phyloP scores from a whole-genome alignment of 2,888 invertebrate genomes.

The Tachina grossa region DNA sequence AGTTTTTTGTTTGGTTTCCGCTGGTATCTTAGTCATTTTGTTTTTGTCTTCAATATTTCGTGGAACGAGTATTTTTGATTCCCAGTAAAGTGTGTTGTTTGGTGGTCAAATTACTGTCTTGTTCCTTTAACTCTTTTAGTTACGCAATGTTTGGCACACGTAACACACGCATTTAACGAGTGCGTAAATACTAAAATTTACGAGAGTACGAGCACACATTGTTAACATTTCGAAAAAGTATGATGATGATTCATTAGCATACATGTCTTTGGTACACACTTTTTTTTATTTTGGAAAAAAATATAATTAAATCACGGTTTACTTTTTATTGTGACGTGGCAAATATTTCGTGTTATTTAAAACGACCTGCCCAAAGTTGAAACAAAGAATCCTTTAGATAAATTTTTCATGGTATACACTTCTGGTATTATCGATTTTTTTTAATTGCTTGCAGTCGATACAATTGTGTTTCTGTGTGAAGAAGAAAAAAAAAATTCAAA shows the following conservation, averaged over 20 bases:
- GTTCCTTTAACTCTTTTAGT: slow-evolving; percentile 67
- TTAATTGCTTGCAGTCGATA: background rate
- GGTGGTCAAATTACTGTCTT: slow-evolving; percentile 48
- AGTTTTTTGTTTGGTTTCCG: background rate
- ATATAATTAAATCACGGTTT: background rate
- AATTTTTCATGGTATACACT: background rate
- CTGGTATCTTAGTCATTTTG: background rate
- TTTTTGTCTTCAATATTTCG: background rate
- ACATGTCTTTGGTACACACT: background rate
- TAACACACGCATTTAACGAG: slow-evolving; percentile 69
- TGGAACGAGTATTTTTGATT: slow-evolving; percentile 34
- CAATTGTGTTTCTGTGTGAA: slow-evolving; percentile 1
- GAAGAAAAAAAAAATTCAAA: background rate
- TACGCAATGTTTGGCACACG: slow-evolving; percentile 72
- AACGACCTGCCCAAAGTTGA: slow-evolving; percentile 46
- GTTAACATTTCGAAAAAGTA: background rate
- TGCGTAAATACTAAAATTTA: slow-evolving; percentile 45
- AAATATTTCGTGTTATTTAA: slow-evolving; percentile 10
- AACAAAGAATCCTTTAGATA: slow-evolving; percentile 6
- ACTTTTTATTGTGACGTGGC: background rate
- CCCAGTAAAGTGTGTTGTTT: slow-evolving; percentile 32
- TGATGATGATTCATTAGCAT: slow-evolving; percentile 39
- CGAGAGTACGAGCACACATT: slow-evolving; percentile 11
- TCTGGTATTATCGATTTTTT: slow-evolving; percentile 48
- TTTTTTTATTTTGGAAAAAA: background rate